phyloP scores from a whole-genome alignment of 1,140 invertebrate genomes.

The Temnothorax longispinosus region DNA sequence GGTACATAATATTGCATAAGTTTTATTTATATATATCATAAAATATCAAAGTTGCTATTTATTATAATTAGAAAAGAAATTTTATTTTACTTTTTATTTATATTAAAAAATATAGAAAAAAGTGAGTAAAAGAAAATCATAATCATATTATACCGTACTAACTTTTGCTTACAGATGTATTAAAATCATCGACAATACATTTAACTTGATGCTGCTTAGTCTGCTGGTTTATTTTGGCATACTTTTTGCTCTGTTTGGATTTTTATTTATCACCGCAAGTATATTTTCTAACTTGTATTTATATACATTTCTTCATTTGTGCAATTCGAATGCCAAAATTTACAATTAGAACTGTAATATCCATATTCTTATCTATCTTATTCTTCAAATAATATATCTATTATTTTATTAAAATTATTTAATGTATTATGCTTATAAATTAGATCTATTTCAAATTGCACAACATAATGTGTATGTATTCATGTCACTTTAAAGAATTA shows the following conservation, averaged over 20 bases:
- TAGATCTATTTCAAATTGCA: background rate
- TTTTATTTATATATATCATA: background rate
- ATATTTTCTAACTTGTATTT: background rate
- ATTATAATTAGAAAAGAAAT: background rate
- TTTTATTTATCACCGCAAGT: slow-evolving; percentile 39
- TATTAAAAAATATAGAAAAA: background rate
- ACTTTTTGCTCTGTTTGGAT: slow-evolving; percentile 15
- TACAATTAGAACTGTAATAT: background rate
- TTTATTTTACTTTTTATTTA: background rate
- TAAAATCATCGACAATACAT: slow-evolving; percentile 37
- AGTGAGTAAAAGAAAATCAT: background rate
- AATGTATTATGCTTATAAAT: background rate
- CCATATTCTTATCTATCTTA: background rate
- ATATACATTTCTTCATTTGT: background rate
- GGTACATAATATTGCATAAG: too few species aligned
- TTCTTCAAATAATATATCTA: background rate
- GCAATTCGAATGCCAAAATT: background rate
- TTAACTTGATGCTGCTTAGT: slow-evolving; percentile 18
- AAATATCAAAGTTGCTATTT: background rate
- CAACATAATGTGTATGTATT: background rate
- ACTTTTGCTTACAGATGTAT: slow-evolving; percentile 8
- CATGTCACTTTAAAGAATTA: background rate
- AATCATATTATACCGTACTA: background rate
- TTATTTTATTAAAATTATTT: background rate
- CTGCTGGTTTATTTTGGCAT: slow-evolving; percentile 26